phyloP scores from a whole-genome alignment of 2,797 vertebrate genomes.

The Scarus forsteni region DNA sequence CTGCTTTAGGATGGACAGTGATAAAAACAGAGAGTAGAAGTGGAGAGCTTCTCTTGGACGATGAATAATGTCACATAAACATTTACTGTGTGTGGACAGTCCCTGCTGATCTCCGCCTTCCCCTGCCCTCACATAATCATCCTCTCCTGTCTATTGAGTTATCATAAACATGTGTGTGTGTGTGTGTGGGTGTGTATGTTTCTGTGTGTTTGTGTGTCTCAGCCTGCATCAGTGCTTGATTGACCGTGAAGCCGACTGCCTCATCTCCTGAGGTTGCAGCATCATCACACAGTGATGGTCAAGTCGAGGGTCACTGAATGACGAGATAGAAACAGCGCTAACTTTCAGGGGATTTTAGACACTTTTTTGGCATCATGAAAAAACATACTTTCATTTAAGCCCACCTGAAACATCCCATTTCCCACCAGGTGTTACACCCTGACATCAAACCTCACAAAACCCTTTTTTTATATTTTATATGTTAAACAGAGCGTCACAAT shows the following conservation, averaged over 20 bases:
- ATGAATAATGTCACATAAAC: conserved; percentile 80
- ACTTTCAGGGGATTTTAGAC: too few species aligned
- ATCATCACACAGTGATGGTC: conserved; percentile 32
- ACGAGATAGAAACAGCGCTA: conserved; percentile 13
- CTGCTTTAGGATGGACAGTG: conserved; percentile 59
- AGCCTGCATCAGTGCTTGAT: conserved; percentile 63
- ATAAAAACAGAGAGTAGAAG: conserved; percentile 68
- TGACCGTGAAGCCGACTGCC: conserved; percentile 63
- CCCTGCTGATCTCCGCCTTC: conserved; percentile 59
- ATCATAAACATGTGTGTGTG: conserved; percentile 4
- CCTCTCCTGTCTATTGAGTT: conserved; percentile 3
- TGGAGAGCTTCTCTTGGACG: conserved; percentile 62
- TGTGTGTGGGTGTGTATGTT: not conserved
- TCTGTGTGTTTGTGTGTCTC: conserved; percentile 38
- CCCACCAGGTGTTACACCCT: too few species aligned
- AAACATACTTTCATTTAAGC: too few species aligned
- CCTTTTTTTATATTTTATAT: too few species aligned
- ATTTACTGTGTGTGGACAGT: conserved; percentile 77
- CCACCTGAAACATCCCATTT: too few species aligned
- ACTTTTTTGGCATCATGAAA: too few species aligned
- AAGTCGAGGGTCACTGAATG: conserved; percentile 44
- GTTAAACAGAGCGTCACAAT: too few species aligned
- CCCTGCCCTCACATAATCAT: conserved; percentile 51
- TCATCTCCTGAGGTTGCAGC: conserved; percentile 47
- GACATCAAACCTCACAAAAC: too few species aligned